These are phyloP conservation scores for Porites rus DNA, from an alignment of 92 coral and sea anemone species.

Conservation along the genomic window DNA sequence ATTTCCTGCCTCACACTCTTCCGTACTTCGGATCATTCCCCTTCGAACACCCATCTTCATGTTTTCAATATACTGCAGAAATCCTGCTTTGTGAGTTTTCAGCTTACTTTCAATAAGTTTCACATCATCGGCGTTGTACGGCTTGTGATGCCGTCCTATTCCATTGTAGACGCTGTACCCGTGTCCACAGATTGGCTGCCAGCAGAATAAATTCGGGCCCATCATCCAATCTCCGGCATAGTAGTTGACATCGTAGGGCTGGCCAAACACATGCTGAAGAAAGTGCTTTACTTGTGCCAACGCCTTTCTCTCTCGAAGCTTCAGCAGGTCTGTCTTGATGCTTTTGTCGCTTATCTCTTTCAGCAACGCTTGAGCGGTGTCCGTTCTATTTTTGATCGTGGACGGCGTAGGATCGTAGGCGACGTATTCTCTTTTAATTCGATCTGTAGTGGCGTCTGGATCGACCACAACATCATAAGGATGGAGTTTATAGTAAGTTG, in stretches of 20 bases:
- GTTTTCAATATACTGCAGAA: conserved; percentile 81
- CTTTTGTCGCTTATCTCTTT: conserved; percentile 50
- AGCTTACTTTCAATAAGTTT: conserved; percentile 53
- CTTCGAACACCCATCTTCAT: conserved; percentile 82
- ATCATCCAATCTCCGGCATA: conserved; percentile 97
- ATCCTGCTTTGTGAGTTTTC: conserved; percentile 65
- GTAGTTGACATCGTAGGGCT: conserved; percentile 84
- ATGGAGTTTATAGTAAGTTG: conserved; percentile 69
- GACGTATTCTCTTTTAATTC: conserved; percentile 56
- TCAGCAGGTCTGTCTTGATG: conserved; percentile 52
- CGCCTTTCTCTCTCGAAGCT: conserved; percentile 86
- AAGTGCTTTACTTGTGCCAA: conserved; percentile 82
- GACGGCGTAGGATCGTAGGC: conserved; percentile 82
- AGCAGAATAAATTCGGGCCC: conserved; percentile 94
- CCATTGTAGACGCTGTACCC: conserved; percentile 58
- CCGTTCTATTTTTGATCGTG: conserved; percentile 74
- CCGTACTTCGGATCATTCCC: conserved; percentile 86
- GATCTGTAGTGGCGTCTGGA: conserved; percentile 57
- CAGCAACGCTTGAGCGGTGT: conserved; percentile 72
- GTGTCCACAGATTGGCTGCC: conserved; percentile 76
- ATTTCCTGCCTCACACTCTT: conserved; percentile 87
- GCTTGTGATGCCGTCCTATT: conserved; percentile 57
- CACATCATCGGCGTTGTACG: conserved; percentile 37
- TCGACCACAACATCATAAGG: conserved; percentile 57
- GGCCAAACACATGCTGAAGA: conserved; percentile 83